Evolutionary conservation across 2,888 invertebrate species (phyloP), one percentile per base, ranked within the genome.

Genomic region (Phyto melanocephala): DNA sequence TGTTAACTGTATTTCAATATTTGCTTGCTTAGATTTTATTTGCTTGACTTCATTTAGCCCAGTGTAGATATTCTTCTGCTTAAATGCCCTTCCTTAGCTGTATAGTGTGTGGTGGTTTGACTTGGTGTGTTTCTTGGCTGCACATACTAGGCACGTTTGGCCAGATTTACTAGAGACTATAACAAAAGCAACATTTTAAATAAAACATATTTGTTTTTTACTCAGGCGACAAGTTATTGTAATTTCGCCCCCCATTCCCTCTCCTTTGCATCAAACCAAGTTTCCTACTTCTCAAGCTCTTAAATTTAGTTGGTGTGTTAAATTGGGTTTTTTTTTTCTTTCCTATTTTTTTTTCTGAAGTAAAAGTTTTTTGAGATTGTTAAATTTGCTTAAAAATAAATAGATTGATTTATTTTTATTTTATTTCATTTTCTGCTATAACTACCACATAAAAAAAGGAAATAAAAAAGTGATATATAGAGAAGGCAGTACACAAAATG

Each of bases 391-490:
- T 67, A 37, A 79, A 78, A 79, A 76, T 82, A 82, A 82, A 79
- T 79, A 79, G 82, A 82, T 82, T 82, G 82, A 82, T 82, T 79
- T 82, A 71, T 82, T 78, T 81, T 68, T 75, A 58, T 71, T n/a
- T 80, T 76, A 56, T 81, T 74, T 63, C 22, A 17, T 63, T 58
- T 47, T 6, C 3, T 65, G 37, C 22, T 75, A 28, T 17, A 33
- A 28, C 24, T 17, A 10, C 0, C 24, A 42, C 4, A 15, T 33
- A 35, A 63, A 45, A 1, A 13, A 13, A 17, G 13, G 0, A 22
- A 4, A 52, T 6, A 2, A 24, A 3, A 24, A 5, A 37, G 5
- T 6, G 5, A 28, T 5, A 3, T 28, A 3, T 5, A 37, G 7
- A 52, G 11, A 50, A 50, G 1, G 3, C n/a, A 67, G n/a, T 22